Base-by-base conservation (phyloP, 2,113 vertebrate species). In the Nesogale talazaci region DNA sequence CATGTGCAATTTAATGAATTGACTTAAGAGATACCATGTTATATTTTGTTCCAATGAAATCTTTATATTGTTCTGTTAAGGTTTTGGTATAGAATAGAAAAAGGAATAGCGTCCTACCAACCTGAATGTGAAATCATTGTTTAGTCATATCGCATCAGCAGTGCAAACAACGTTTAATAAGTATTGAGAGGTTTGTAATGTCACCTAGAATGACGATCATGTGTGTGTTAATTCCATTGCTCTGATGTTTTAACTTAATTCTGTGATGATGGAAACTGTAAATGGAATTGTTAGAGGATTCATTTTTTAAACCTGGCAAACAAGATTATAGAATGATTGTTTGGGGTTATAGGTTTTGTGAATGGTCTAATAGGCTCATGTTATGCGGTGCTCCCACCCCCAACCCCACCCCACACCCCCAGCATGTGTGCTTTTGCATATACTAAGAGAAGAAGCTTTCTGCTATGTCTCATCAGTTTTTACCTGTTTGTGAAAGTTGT, bases 401-500 rank as follows among this genome's bases (percentile, higher is more conserved):
- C 91, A 94, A 86, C 91, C 95, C 94, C 95, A 25, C 94, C n/a
- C 94, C 88, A 90, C 94, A 86, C 91, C 89, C 94, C 96, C 94
- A 95, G 98, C 98, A 98, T 98, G 98, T 96, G 95, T 96, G 97
- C 97, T 98, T 97, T 96, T 97, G 95, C 98, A 96, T 98, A 98
- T 97, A 97, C 97, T 98, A 97, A 98, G 97, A 97, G 95, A 90
- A 92, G 95, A 90, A 92, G 95, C 97, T 97, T 97, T 96, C 90
- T 97, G 96, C 97, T 91, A 12, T 97, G 95, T 98, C 96, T 97
- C 95, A 76, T 97, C 95, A 93, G 96, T 97, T 61, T 97, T 84
- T 95, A 96, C 89, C 72, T 97, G 92, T 97, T 97, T 97, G 94
- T 97, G 97, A 87, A 90, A 96, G 91, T 95, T 94, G 93, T 97